These are phyloP conservation scores for Catharus fuscescens DNA, from an alignment of 2,113 vertebrate genomes.

Conservation along the genomic window DNA sequence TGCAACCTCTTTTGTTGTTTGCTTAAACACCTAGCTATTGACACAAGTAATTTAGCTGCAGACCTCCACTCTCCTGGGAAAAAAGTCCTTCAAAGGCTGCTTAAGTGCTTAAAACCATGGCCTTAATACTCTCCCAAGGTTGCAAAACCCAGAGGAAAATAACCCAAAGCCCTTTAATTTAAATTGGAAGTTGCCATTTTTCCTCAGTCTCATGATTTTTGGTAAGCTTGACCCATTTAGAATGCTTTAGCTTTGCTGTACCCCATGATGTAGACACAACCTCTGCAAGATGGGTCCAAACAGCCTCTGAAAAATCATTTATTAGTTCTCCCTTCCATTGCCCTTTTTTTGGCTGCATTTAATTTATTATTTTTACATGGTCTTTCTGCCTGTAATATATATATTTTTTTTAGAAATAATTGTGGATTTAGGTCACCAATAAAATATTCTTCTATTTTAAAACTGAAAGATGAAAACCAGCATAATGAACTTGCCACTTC, in stretches of 20 bases:
- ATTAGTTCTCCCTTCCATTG: constrained; percentile 6
- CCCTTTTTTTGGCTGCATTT: background rate
- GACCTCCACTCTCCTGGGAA: constrained; percentile 5
- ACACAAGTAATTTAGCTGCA: background rate
- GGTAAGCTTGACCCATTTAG: background rate
- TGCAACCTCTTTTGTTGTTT: background rate
- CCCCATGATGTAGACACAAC: background rate
- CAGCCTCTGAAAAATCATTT: background rate
- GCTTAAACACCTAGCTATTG: background rate
- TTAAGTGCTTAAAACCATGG: background rate
- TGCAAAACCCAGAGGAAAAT: constrained; percentile 10
- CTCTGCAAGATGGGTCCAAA: background rate
- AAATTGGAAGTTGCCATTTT: background rate
- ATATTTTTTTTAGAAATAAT: background rate
- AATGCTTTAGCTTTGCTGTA: background rate
- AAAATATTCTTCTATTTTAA: constrained; percentile 53
- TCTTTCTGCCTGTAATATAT: constrained; percentile 23
- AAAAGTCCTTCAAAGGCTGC: constrained; percentile 10
- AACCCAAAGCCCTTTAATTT: background rate
- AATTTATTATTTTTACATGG: constrained; percentile 35
- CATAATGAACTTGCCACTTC: constrained; percentile 63
- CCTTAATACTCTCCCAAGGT: background rate
- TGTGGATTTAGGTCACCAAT: constrained; percentile 52
- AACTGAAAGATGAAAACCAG: constrained; percentile 65
- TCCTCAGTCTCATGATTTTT: background rate